Evolutionary conservation across 2,113 vertebrate genomes (phyloP).

Genomic region (Bos indicus): DNA sequence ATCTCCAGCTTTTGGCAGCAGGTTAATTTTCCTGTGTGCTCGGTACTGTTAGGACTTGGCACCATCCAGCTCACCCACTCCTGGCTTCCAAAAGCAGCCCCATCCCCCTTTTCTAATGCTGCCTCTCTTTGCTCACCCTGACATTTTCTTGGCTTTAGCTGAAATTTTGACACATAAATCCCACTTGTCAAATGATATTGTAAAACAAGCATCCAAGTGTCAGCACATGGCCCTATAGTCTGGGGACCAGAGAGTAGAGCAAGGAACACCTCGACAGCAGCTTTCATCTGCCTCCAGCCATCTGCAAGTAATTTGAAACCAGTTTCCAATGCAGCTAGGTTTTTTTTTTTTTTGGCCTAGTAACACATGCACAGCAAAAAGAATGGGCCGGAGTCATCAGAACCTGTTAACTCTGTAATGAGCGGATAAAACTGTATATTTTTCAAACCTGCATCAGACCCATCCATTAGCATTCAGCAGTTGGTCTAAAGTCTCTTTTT

Average conservation of each 20-base stretch:
- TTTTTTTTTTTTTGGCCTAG: conserved; percentile 71
- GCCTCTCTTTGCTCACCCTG: conserved; percentile 80
- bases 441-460: conserved; percentile 56
- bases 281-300: conserved; percentile 86
- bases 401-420: conserved; percentile 77
- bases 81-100: conserved; percentile 70
- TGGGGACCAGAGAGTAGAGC: conserved; percentile 78
- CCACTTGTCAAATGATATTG: conserved; percentile 88
- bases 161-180: conserved; percentile 85
- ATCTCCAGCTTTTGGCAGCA: conserved; percentile 73
- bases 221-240: conserved; percentile 80
- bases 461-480: conserved; percentile 64
- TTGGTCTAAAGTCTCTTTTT: conserved; percentile 64
- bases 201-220: conserved; percentile 90
- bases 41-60: conserved; percentile 76
- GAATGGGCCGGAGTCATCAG: conserved; percentile 73
- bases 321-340: conserved; percentile 77
- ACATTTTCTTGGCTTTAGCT: conserved; percentile 85
- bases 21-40: conserved; percentile 69
- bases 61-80: conserved; percentile 64
- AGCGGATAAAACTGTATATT: conserved; percentile 75
- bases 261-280: conserved; percentile 79
- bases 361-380: conserved; percentile 65
- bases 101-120: conserved; percentile 42
- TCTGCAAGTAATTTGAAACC: conserved; percentile 85